Base-by-base conservation (phyloP, 2,888 invertebrate genomes). In the Petrophora chlorosata region DNA sequence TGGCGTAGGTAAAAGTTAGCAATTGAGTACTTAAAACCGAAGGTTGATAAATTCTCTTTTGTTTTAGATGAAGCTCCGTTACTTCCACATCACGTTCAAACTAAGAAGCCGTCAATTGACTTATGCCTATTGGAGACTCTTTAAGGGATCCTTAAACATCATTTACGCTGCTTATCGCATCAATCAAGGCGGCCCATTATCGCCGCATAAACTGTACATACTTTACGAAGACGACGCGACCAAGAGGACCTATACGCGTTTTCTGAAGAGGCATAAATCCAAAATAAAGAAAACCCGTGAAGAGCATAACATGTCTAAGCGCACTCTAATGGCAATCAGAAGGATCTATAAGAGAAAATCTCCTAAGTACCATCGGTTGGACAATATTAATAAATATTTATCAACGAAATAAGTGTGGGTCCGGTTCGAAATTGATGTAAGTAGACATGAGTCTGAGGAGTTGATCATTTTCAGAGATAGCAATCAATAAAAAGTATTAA, bases 31-130 rank as follows among this genome's bases (percentile, higher is more conserved):
- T n/a, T n/a, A n/a, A n/a, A n/a, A n/a, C n/a, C n/a, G 23, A 23
- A 23, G 7, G 23, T 3, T 4, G 5, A 17, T 17, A 17, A 17
- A 4, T 17, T 17, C 5, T 22, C 7, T 3, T 22, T 39, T 26
- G 12, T 42, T 42, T n/a, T 17, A 42, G 42, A 42, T 42, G 42
- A 42, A 42, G 9, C 17, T 42, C 5, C 42, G 42, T 9, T 42
- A 42, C 17, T 26, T 26, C 12, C 42, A 42, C 33, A 33, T 42
- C 3, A 33, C 12, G 0, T 13, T 42, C 7, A 42, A 13, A 14
- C 13, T 26, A 0, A 9, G 13, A 2, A 13, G 17, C 7, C 12
- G 2, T 5, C n/a, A 13, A 1, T 34, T 42, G 42, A 33, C 42
- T 12, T 26, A 25, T 3, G 12, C 17, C 15, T 34, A 22, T 8